phyloP scores from a whole-genome alignment of 2,113 vertebrate species.

The Strix aluco region DNA sequence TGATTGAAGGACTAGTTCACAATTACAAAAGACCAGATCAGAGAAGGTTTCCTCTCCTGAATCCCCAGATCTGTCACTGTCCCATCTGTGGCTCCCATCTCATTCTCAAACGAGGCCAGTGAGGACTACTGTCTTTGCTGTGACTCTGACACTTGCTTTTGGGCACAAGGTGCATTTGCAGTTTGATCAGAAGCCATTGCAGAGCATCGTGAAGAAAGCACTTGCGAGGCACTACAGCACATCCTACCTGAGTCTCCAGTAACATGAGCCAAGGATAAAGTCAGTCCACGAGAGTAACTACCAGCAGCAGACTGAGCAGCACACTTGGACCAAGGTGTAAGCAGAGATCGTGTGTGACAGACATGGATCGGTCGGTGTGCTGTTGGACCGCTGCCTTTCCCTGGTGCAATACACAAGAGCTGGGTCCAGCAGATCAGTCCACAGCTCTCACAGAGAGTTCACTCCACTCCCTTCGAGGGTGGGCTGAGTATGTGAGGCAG shows the following conservation, averaged over 20 bases:
- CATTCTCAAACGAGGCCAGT: rapidly evolving
- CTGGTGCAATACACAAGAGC: neutral
- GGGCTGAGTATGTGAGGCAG: neutral
- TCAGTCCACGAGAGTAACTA: neutral
- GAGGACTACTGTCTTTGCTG: neutral
- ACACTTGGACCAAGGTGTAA: rapidly evolving
- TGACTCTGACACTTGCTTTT: neutral
- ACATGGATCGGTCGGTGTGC: neutral
- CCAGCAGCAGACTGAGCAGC: neutral
- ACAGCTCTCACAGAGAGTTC: neutral
- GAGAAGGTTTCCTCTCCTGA: neutral
- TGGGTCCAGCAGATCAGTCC: neutral
- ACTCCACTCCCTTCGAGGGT: neutral
- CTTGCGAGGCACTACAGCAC: neutral
- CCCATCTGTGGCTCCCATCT: neutral
- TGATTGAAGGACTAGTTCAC: neutral
- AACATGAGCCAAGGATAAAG: neutral
- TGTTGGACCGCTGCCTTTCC: neutral
- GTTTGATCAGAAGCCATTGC: neutral
- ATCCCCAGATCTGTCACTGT: neutral
- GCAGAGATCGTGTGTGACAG: neutral
- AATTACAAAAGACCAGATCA: neutral
- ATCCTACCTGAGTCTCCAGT: neutral
- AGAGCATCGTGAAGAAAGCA: neutral
- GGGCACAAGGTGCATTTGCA: neutral